phyloP scores from a whole-genome alignment of 2,888 invertebrate genomes.

The Toxonevra muliebris region DNA sequence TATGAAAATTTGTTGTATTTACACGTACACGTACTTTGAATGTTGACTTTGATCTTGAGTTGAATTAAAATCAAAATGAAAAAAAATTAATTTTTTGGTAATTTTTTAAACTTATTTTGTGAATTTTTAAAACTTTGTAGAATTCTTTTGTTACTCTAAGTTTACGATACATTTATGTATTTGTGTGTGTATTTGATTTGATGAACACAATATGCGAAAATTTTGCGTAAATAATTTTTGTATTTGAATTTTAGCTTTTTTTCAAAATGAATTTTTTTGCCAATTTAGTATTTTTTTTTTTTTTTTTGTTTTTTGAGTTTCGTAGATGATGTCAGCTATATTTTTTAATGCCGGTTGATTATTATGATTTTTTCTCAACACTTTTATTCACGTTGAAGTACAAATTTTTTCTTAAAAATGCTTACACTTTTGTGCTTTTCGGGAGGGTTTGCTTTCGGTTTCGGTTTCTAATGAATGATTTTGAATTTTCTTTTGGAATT shows the following conservation, averaged over 20 bases:
- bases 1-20: too few species aligned
- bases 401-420: not conserved
- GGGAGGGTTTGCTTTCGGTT: too few species aligned
- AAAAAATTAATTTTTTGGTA: not conserved
- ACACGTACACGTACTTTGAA: not conserved
- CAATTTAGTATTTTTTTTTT: not conserved
- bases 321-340: conserved; percentile 4
- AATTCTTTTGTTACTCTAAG: conserved; percentile 18
- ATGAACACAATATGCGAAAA: conserved; percentile 39
- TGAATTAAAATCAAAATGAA: conserved; percentile 2
- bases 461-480: too few species aligned
- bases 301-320: conserved; percentile 7
- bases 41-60: conserved; percentile 35
- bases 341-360: not conserved
- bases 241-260: conserved; percentile 8
- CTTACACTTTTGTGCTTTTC: too few species aligned
- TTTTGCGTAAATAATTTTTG: conserved; percentile 24
- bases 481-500: not conserved
- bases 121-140: conserved; percentile 21
- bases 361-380: not conserved
- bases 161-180: not conserved
- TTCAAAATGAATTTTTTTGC: conserved; percentile 7
- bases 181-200: conserved; percentile 21
- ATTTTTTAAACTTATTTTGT: conserved; percentile 24
- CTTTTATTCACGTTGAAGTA: not conserved